Conservation (phyloP, 2,888 invertebrate species). For the Parelbella ahira region DNA sequence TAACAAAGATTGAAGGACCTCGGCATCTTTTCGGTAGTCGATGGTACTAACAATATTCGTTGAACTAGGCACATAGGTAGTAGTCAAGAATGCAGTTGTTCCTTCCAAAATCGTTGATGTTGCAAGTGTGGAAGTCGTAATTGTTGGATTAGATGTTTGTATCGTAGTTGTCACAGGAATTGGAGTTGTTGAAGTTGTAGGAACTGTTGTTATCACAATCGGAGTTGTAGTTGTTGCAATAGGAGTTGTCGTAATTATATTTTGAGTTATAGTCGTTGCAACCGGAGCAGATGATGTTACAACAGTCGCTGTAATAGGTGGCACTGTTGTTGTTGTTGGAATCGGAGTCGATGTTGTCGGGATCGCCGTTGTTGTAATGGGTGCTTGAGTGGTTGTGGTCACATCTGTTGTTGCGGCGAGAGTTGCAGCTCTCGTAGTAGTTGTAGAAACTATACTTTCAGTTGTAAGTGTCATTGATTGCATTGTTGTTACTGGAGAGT, state of each 20-base stretch:
- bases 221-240: constrained; percentile 36
- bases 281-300: too few relatives aligned
- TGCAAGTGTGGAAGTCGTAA: constrained; percentile 31
- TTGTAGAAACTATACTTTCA: constrained; percentile 21
- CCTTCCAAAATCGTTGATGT: constrained; percentile 32
- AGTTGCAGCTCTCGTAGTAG: constrained; percentile 34
- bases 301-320: constrained; percentile 32
- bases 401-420: constrained; percentile 32
- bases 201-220: constrained; percentile 34
- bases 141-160: constrained; percentile 18
- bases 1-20: constrained; percentile 45
- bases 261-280: not conserved
- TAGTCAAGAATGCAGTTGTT: constrained; percentile 12
- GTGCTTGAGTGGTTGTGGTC: constrained; percentile 33
- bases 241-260: constrained; percentile 33
- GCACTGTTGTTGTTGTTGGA: constrained; percentile 32
- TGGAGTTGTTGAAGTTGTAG: constrained; percentile 21
- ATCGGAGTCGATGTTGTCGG: constrained; percentile 28
- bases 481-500: constrained; percentile 29
- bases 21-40: constrained; percentile 51
- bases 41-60: constrained; percentile 49
- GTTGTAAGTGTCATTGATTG: constrained; percentile 32
- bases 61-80: constrained; percentile 35
- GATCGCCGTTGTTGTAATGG: constrained; percentile 35
- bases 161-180: constrained; percentile 9